These are phyloP conservation scores for Heteropelma amictum DNA, from an alignment of 2,888 invertebrate genomes.

Conservation along the genomic window DNA sequence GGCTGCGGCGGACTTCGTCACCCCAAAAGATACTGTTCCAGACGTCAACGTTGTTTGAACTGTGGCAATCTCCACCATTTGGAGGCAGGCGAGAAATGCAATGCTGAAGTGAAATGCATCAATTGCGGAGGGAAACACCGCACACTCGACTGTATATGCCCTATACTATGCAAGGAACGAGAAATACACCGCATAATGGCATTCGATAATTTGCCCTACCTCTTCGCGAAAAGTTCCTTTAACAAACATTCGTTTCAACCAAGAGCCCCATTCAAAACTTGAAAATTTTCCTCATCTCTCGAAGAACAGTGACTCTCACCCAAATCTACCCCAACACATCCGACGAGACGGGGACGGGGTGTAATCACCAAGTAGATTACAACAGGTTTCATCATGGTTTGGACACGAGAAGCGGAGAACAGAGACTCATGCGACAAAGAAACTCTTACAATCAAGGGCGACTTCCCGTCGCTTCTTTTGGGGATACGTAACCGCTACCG, in stretches of 20 bases:
- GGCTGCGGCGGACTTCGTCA: conserved; percentile 6
- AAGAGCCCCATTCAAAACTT: not conserved
- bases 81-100: conserved; percentile 6
- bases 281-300: conserved; percentile 5
- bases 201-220: conserved; percentile 9
- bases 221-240: not conserved
- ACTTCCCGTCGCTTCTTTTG: no score
- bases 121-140: conserved; percentile 28
- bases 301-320: not conserved
- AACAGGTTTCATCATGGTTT: no score
- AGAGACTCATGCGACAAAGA: no score
- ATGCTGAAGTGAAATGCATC: not conserved
- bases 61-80: not conserved
- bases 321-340: not conserved
- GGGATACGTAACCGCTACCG: not conserved
- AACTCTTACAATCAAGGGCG: no score
- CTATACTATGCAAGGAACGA: not conserved
- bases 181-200: conserved; percentile 33
- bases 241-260: not conserved
- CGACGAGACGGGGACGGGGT: no score
- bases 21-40: not conserved
- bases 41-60: not conserved
- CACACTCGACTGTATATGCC: conserved; percentile 19
- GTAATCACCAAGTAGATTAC: not conserved
- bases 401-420: no score